These are phyloP conservation scores for Drosophila malerkotliana DNA, from an alignment of 1,140 invertebrate species.

Conservation along the genomic window DNA sequence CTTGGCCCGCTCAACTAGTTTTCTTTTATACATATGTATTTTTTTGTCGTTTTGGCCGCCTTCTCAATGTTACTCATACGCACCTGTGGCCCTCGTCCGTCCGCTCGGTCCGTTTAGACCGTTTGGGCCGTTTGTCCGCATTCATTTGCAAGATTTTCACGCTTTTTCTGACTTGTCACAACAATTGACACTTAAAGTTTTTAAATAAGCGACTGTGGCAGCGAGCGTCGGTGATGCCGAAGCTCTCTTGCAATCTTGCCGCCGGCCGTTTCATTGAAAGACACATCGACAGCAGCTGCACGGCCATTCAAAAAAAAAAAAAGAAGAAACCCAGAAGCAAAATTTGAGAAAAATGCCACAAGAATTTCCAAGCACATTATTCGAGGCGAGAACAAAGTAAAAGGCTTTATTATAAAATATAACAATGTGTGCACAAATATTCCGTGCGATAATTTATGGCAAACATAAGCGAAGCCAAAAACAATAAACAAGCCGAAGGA, in stretches of 20 bases:
- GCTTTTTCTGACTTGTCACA: conserved; percentile 75
- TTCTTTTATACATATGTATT: conserved; percentile 15
- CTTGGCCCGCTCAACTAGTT: conserved; percentile 62
- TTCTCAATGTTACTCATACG: conserved; percentile 80
- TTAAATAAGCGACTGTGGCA: conserved; percentile 53
- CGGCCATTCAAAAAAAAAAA: conserved; percentile 25
- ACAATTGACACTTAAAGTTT: conserved; percentile 80
- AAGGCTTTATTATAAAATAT: conserved; percentile 61
- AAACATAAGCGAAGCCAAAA: conserved; percentile 47
- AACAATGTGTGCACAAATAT: conserved; percentile 74
- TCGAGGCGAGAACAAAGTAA: conserved; percentile 60
- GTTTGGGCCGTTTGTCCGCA: conserved; percentile 30
- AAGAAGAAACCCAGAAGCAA: conserved; percentile 43
- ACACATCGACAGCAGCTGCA: conserved; percentile 80
- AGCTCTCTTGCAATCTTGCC: conserved; percentile 20
- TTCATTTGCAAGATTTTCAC: conserved; percentile 80
- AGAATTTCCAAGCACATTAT: conserved; percentile 42
- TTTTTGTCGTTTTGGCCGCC: conserved; percentile 52
- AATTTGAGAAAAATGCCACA: conserved; percentile 57
- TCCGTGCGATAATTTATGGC: conserved; percentile 71
- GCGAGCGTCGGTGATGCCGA: conserved; percentile 36
- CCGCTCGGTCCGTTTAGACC: neutral
- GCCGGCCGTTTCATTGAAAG: conserved; percentile 52
- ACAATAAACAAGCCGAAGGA: conserved; percentile 31
- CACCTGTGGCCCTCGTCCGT: conserved; percentile 67